These are phyloP conservation scores for Rhynchotus rufescens DNA, from an alignment of 2,797 vertebrate genomes.

Conservation along the genomic window DNA sequence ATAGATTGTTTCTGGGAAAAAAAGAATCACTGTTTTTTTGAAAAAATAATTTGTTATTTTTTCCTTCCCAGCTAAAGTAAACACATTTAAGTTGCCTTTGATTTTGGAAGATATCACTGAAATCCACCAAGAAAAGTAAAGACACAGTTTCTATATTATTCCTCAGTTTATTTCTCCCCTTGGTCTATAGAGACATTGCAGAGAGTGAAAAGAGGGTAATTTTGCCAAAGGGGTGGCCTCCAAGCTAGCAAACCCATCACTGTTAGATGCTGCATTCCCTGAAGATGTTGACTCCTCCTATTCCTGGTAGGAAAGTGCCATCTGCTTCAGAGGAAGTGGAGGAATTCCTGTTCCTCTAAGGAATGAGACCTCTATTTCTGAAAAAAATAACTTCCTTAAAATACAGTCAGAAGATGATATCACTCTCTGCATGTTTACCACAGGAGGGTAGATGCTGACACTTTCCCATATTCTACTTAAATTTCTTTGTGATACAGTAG, in stretches of 20 bases:
- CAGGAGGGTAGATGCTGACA: background rate
- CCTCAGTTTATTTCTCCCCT: background rate
- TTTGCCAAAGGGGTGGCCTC: background rate
- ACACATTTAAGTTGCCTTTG: background rate
- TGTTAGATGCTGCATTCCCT: background rate
- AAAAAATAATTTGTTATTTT: background rate
- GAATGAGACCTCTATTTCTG: rapidly evolving
- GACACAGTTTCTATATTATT: background rate
- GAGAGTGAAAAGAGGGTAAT: background rate
- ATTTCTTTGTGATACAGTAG: background rate
- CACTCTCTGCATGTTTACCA: background rate
- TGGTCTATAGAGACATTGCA: background rate
- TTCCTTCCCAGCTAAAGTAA: slow-evolving; percentile 1
- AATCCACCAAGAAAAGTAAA: background rate
- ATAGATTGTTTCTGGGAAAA: background rate
- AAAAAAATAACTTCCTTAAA: background rate
- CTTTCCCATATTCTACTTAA: background rate
- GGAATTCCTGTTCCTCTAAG: background rate
- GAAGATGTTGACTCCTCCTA: rapidly evolving
- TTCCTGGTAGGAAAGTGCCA: background rate
- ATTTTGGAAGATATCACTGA: background rate
- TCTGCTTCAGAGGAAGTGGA: background rate
- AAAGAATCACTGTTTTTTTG: background rate
- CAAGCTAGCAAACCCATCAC: background rate
- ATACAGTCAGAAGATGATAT: background rate